Percentiles rank a stretch among this genome's conserved stretches.
Conservation (phyloP, 2,113 vertebrate species). For the Brienomyrus brachyistius region DNA sequence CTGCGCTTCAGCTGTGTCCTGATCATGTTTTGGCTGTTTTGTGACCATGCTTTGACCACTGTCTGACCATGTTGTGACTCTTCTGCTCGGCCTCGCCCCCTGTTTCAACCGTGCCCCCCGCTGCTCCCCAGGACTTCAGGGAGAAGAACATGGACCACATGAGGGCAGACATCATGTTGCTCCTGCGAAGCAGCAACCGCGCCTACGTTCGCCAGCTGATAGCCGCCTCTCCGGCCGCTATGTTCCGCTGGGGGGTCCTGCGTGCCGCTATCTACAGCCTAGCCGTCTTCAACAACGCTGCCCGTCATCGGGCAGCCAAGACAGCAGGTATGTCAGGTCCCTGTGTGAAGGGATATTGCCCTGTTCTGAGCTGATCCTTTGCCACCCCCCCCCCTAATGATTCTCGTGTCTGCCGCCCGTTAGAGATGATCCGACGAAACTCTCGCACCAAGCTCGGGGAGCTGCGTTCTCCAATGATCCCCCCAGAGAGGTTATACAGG, state of each 20-base stretch:
- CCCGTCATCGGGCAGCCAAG: constrained; percentile 50
- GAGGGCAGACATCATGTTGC: constrained; percentile 77
- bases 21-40: not conserved
- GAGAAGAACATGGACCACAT: constrained; percentile 91
- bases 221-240: constrained; percentile 75
- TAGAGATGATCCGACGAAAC: constrained; percentile 53
- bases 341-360: not conserved
- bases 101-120: not conserved
- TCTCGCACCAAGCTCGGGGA: constrained; percentile 56
- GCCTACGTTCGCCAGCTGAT: constrained; percentile 80
- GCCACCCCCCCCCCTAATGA: not conserved
- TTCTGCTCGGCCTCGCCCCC: not conserved
- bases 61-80: not conserved
- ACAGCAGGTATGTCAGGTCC: constrained; percentile 45
- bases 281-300: constrained; percentile 68
- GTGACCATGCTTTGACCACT: too few species aligned
- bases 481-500: constrained; percentile 66
- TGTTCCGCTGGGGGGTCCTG: constrained; percentile 90
- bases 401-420: constrained; percentile 14
- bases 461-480: constrained; percentile 41
- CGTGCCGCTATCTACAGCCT: constrained; percentile 73
- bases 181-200: constrained; percentile 80
- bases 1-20: not conserved
- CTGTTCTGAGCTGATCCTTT: not conserved
- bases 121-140: constrained; percentile 71